phyloP scores from a whole-genome alignment of 2,888 invertebrate genomes.

The Lithophane socia region DNA sequence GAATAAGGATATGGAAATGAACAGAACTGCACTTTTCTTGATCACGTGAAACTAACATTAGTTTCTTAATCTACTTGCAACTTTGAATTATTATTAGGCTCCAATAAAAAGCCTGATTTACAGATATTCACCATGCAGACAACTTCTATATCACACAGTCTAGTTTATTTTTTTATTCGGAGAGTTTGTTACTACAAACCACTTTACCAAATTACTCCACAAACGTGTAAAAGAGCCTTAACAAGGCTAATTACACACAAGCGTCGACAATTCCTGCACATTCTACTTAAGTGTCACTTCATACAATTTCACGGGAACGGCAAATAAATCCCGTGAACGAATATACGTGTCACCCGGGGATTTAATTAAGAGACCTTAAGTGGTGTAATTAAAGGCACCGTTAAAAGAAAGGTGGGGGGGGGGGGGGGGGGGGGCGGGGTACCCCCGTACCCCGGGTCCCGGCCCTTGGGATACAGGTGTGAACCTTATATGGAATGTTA shows the following conservation, averaged over 20 bases:
- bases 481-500: slow-evolving; percentile 32
- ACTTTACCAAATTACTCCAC: neutral
- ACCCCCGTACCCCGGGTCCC: neutral
- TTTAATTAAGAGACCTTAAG: slow-evolving; percentile 80
- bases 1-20: slow-evolving; percentile 1
- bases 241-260: slow-evolving; percentile 32
- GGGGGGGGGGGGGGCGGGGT: slow-evolving; percentile 16
- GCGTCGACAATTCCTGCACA: slow-evolving; percentile 29
- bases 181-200: slow-evolving; percentile 7
- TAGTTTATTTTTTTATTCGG: neutral
- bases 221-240: slow-evolving; percentile 19
- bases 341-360: slow-evolving; percentile 71
- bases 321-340: slow-evolving; percentile 68
- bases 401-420: slow-evolving; percentile 59
- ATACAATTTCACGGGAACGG: slow-evolving; percentile 57
- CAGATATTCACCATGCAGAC: neutral
- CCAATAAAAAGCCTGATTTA: neutral
- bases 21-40: neutral
- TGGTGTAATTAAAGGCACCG: slow-evolving; percentile 76
- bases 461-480: slow-evolving; percentile 31
- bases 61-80: neutral
- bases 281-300: slow-evolving; percentile 36
- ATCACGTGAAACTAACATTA: slow-evolving; percentile 24
- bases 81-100: neutral
- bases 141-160: neutral